A percentile compares a stretch with the other conserved stretches of the same genome.
These are phyloP conservation scores for Lagopus muta DNA, from an alignment of 2,113 vertebrate species.

Conservation along the genomic window DNA sequence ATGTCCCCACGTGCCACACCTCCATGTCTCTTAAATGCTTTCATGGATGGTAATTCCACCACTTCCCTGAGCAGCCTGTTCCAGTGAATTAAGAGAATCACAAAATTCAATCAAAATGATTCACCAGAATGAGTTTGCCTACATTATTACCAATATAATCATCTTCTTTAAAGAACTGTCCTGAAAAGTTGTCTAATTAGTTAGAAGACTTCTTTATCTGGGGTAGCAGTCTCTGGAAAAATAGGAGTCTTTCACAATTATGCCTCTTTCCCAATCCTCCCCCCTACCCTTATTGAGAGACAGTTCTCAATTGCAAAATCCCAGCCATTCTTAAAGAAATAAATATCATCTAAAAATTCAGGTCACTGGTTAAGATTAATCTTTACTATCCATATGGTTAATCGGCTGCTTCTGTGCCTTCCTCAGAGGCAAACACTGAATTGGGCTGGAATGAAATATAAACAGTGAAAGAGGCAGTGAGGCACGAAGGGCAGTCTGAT, in stretches of 20 bases:
- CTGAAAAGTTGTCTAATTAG: background rate
- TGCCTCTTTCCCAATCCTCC: too few relatives aligned
- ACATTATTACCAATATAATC: background rate
- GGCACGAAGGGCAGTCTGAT: background rate
- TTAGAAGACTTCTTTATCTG: background rate
- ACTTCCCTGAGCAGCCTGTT: too few relatives aligned
- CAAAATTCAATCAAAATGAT: background rate
- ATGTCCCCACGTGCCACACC: too few relatives aligned
- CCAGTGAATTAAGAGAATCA: too few relatives aligned
- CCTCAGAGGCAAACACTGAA: background rate
- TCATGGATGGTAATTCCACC: too few relatives aligned
- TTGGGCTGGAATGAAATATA: background rate
- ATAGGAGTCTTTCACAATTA: background rate
- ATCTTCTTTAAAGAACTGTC: background rate
- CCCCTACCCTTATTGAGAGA: background rate
- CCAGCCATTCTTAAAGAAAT: background rate
- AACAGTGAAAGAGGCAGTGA: background rate
- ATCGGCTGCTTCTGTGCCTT: background rate
- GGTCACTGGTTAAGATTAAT: background rate
- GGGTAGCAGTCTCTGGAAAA: background rate
- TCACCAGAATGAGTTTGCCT: background rate
- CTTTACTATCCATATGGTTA: background rate
- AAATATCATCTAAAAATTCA: background rate
- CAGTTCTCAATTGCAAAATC: background rate
- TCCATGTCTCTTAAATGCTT: too few relatives aligned